phyloP scores from a whole-genome alignment of 2,797 vertebrate genomes.

The Antennarius maculatus region DNA sequence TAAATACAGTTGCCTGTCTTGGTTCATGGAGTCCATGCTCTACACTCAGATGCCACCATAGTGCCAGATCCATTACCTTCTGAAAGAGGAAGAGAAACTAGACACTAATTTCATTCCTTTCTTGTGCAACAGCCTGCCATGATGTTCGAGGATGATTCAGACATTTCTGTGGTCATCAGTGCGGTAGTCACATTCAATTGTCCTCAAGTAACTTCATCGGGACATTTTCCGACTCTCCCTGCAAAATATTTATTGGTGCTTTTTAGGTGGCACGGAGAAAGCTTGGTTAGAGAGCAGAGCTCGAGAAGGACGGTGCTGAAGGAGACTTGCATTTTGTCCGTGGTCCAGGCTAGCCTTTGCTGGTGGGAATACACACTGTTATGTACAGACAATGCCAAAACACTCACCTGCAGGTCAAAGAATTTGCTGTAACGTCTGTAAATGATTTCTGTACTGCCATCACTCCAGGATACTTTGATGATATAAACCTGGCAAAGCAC shows the following conservation, averaged over 20 bases:
- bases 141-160: slow-evolving; percentile 68
- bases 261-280: slow-evolving; percentile 45
- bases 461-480: slow-evolving; percentile 98
- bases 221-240: slow-evolving; percentile 59
- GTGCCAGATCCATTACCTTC: slow-evolving; percentile 47
- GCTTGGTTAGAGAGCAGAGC: slow-evolving; percentile 3
- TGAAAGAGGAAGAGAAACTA: slow-evolving; percentile 52
- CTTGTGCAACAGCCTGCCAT: slow-evolving; percentile 57
- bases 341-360: neutral
- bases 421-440: slow-evolving; percentile 99
- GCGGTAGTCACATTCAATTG: slow-evolving; percentile 50
- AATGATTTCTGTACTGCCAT: slow-evolving; percentile 92
- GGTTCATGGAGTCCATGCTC: slow-evolving; percentile 41
- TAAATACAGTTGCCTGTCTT: slow-evolving; percentile 33
- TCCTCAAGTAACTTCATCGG: slow-evolving; percentile 51
- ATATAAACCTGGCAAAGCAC: slow-evolving; percentile 90
- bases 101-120: slow-evolving; percentile 65
- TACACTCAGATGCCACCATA: slow-evolving; percentile 18
- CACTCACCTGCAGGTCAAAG: slow-evolving; percentile 94
- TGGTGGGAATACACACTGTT: neutral
- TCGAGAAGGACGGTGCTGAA: slow-evolving; percentile 1
- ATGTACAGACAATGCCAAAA: slow-evolving; percentile 39
- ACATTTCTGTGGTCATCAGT: slow-evolving; percentile 73
- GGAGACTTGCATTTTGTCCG: slow-evolving; percentile 7
- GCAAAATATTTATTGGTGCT: slow-evolving; percentile 52